Conservation (phyloP, 2,888 invertebrate species). For the Heliconius ismenius region DNA sequence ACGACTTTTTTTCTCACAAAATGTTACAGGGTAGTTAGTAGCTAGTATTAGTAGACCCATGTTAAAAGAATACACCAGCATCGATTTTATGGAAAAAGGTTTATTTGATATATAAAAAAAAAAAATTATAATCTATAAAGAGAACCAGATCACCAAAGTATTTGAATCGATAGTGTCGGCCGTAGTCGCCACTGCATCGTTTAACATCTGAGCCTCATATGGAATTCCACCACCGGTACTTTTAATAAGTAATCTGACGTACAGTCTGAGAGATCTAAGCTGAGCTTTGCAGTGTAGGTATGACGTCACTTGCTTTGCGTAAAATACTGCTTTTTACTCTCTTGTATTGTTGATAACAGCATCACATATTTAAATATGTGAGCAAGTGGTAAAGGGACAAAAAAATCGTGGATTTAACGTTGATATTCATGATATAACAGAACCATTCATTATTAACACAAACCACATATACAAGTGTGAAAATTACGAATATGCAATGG, state of each 20-base stretch:
- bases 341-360: not conserved
- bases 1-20: constrained; percentile 44
- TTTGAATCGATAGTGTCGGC: constrained; percentile 40
- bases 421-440: no score
- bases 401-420: no score
- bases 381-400: no score
- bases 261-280: not conserved
- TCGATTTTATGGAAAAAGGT: constrained; percentile 80
- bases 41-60: constrained; percentile 79
- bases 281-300: not conserved
- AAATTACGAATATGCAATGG: no score
- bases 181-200: constrained; percentile 23
- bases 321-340: not conserved
- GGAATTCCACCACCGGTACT: constrained; percentile 67
- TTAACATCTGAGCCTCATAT: constrained; percentile 45
- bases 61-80: constrained; percentile 81
- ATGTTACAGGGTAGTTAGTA: constrained; percentile 67
- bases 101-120: constrained; percentile 77
- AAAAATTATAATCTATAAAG: constrained; percentile 64
- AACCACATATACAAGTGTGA: not conserved
- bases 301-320: not conserved
- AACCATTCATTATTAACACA: not conserved
- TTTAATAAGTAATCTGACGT: constrained; percentile 54
- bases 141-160: constrained; percentile 77
- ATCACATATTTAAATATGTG: no score